phyloP scores from a whole-genome alignment of 2,797 vertebrate genomes.

The Knipowitschia caucasica region DNA sequence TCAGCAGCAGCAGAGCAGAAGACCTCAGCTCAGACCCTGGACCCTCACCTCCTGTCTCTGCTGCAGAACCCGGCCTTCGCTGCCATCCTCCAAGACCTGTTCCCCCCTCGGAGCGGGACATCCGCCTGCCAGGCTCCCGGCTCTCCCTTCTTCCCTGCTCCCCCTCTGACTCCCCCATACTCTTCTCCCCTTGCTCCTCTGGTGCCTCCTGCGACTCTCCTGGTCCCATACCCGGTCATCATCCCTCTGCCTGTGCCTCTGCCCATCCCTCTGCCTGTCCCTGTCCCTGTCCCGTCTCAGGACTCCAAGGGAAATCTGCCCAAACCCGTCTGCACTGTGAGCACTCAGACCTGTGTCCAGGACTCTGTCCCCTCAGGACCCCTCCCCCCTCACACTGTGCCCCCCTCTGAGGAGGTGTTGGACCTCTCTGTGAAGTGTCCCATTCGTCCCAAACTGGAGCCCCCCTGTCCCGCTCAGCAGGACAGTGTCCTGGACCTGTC shows the following conservation, averaged over 20 bases:
- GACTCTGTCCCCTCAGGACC: slow-evolving; percentile 78
- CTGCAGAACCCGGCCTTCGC: slow-evolving; percentile 89
- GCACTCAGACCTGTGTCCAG: slow-evolving; percentile 84
- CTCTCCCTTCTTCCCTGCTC: slow-evolving; percentile 76
- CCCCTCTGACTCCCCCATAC: slow-evolving; percentile 80
- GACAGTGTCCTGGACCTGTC: slow-evolving; percentile 90
- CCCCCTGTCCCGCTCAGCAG: slow-evolving; percentile 74
- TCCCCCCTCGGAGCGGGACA: slow-evolving; percentile 79
- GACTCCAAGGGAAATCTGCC: slow-evolving; percentile 82
- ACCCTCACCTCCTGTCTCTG: slow-evolving; percentile 83
- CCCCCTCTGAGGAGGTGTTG: slow-evolving; percentile 80
- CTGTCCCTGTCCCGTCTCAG: slow-evolving; percentile 82
- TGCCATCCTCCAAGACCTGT: slow-evolving; percentile 91
- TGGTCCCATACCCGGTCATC: slow-evolving; percentile 93
- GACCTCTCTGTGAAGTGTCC: slow-evolving; percentile 89
- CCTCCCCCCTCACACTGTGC: slow-evolving; percentile 32
- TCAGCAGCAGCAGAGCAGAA: slow-evolving; percentile 82
- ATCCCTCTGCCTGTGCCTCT: slow-evolving; percentile 93
- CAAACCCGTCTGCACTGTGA: slow-evolving; percentile 79
- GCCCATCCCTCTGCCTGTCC: slow-evolving; percentile 89
- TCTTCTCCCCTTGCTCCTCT: slow-evolving; percentile 84
- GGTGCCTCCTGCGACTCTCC: slow-evolving; percentile 89
- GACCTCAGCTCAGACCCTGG: slow-evolving; percentile 76
- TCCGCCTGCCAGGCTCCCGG: slow-evolving; percentile 80
- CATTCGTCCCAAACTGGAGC: slow-evolving; percentile 71